Conservation (phyloP, 1,140 invertebrate species). For the Heliconius hermathena region DNA sequence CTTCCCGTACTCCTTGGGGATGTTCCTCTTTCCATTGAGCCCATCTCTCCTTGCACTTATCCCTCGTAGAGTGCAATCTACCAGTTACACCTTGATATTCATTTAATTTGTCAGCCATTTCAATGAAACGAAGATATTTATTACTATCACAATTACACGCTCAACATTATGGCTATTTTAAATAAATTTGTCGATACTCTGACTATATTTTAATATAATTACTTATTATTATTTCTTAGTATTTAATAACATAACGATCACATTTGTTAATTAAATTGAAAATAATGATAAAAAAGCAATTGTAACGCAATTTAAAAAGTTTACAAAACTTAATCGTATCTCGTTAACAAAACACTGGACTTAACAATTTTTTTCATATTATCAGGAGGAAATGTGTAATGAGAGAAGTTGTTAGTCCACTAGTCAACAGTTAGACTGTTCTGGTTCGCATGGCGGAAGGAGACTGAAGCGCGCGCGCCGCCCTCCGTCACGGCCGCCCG, state of each 20-base stretch:
- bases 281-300: neutral
- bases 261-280: neutral
- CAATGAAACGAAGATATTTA: neutral
- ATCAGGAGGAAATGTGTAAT: slow-evolving; percentile 33
- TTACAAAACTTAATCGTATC: neutral
- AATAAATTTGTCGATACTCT: neutral
- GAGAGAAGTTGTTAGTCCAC: slow-evolving; percentile 40
- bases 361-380: neutral
- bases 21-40: slow-evolving; percentile 83
- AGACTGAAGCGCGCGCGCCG: slow-evolving; percentile 69
- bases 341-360: neutral
- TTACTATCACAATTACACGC: neutral
- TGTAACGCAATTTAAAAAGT: neutral
- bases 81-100: slow-evolving; percentile 89
- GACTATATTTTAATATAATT: neutral
- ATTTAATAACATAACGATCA: slow-evolving; percentile 1
- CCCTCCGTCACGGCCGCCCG: slow-evolving; percentile 57
- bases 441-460: slow-evolving; percentile 55
- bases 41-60: slow-evolving; percentile 84
- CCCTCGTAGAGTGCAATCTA: slow-evolving; percentile 86
- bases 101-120: slow-evolving; percentile 88
- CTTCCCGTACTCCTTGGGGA: slow-evolving; percentile 77
- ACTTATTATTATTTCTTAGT: neutral
- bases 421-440: slow-evolving; percentile 32
- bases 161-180: slow-evolving; percentile 6